Evolutionary conservation across 1,140 invertebrate genomes (phyloP).

Genomic region (Zaprionus gabonicus): DNA sequence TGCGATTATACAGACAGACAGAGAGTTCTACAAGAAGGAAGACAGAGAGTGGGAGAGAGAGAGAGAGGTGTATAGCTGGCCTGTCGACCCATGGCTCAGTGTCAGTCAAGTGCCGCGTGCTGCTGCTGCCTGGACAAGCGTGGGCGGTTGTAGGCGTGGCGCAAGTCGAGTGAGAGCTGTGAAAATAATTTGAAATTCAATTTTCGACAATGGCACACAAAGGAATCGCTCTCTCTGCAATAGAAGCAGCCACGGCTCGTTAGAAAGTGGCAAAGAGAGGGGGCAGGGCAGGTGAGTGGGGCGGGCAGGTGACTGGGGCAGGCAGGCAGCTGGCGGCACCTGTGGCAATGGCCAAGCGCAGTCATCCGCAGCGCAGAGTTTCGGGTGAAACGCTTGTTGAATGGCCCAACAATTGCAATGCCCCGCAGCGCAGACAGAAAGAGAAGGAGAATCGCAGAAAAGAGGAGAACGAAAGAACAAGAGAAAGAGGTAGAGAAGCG

Average conservation of each 20-base stretch:
- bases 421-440: constrained; percentile 36
- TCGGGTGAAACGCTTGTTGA: constrained; percentile 62
- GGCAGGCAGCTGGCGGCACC: constrained; percentile 26
- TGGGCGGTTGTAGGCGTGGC: background rate
- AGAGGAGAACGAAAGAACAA: background rate
- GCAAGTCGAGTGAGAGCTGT: constrained; percentile 64
- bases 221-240: constrained; percentile 68
- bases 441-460: background rate
- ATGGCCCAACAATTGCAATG: constrained; percentile 74
- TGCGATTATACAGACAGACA: constrained; percentile 75
- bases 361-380: constrained; percentile 9
- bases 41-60: constrained; percentile 4
- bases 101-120: constrained; percentile 55
- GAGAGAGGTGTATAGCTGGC: background rate
- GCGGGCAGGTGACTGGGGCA: background rate
- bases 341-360: constrained; percentile 31
- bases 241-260: constrained; percentile 42
- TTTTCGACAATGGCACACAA: constrained; percentile 83
- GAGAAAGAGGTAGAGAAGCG: background rate
- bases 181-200: constrained; percentile 84
- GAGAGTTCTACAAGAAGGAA: background rate
- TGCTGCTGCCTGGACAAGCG: no score
- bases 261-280: constrained; percentile 39
- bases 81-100: constrained; percentile 53
- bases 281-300: background rate